Conservation (phyloP, 2,113 vertebrate species). For the Steatornis caripensis region DNA sequence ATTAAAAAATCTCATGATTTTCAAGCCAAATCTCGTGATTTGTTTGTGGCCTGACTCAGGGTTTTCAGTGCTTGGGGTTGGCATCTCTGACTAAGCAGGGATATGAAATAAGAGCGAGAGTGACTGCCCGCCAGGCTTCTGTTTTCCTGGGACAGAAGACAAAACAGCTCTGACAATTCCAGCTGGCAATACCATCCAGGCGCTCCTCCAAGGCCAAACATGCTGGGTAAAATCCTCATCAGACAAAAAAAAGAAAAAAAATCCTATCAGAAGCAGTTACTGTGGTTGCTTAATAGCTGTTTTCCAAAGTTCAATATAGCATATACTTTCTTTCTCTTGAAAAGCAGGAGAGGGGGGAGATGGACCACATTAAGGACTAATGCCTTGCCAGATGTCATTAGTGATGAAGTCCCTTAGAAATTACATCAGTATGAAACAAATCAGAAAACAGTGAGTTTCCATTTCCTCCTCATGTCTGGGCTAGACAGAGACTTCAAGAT, state of each 20-base stretch:
- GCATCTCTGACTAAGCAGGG: conserved; percentile 59
- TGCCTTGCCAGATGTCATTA: conserved; percentile 33
- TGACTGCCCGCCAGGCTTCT: conserved; percentile 51
- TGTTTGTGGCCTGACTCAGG: conserved; percentile 59
- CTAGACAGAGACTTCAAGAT: conserved; percentile 20
- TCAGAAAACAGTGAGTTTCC: conserved; percentile 26
- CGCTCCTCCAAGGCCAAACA: conserved; percentile 54
- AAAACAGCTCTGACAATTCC: conserved; percentile 62
- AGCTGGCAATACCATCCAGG: conserved; percentile 60
- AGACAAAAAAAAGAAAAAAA: not conserved
- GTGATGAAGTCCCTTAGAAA: conserved; percentile 28
- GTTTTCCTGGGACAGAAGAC: conserved; percentile 64
- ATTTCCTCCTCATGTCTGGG: conserved; percentile 28
- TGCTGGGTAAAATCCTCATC: conserved; percentile 51
- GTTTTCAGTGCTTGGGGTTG: conserved; percentile 44
- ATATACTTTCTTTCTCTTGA: conserved; percentile 23
- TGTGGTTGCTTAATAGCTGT: conserved; percentile 22
- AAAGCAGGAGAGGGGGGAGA: not conserved
- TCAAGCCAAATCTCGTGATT: conserved; percentile 50
- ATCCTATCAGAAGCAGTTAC: conserved; percentile 4
- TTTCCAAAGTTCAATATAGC: not conserved
- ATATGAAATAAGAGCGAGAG: conserved; percentile 52
- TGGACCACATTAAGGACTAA: not conserved
- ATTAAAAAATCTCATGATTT: conserved; percentile 46
- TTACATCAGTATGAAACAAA: conserved; percentile 32